Percentiles rank a stretch among this genome's conserved stretches.
These are phyloP conservation scores for Drosophila sordidula DNA, from an alignment of 2,888 invertebrate species.

Conservation along the genomic window DNA sequence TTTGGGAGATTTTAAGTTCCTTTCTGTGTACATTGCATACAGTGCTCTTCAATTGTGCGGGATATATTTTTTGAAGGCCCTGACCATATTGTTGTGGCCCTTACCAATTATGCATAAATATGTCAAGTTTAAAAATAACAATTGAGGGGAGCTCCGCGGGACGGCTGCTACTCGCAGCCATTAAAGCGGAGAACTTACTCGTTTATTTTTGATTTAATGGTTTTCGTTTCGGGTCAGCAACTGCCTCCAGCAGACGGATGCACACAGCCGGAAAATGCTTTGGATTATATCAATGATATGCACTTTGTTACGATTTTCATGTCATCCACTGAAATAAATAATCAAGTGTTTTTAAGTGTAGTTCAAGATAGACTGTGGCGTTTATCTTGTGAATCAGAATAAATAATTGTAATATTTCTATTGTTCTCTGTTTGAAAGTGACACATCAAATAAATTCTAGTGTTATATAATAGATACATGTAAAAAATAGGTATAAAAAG, in stretches of 20 bases:
- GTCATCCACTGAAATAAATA: slow-evolving; percentile 11
- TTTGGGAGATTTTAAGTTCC: slow-evolving; percentile 28
- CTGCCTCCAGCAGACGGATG: slow-evolving; percentile 8
- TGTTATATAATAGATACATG: no score
- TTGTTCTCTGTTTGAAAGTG: no score
- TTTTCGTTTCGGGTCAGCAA: slow-evolving; percentile 28
- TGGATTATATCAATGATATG: slow-evolving; percentile 7
- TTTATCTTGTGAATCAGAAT: no score
- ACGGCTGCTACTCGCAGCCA: slow-evolving; percentile 15
- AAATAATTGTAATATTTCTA: no score
- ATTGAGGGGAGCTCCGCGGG: slow-evolving; percentile 21
- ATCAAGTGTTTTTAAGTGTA: neutral
- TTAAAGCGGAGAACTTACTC: slow-evolving; percentile 22
- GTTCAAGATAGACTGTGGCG: no score
- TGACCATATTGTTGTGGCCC: slow-evolving; percentile 35
- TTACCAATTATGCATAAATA: slow-evolving; percentile 62
- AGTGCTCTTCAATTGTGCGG: slow-evolving; percentile 12
- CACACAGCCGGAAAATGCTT: slow-evolving; percentile 13
- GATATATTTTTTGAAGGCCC: slow-evolving; percentile 28
- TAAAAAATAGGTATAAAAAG: no score
- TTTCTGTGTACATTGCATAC: slow-evolving; percentile 16
- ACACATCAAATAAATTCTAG: no score
- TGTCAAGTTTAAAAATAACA: slow-evolving; percentile 61
- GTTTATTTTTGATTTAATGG: slow-evolving; percentile 36
- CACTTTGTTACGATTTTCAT: slow-evolving; percentile 14